These are phyloP conservation scores for Thryonomys swinderianus DNA, from an alignment of 2,113 vertebrate species.

Conservation along the genomic window DNA sequence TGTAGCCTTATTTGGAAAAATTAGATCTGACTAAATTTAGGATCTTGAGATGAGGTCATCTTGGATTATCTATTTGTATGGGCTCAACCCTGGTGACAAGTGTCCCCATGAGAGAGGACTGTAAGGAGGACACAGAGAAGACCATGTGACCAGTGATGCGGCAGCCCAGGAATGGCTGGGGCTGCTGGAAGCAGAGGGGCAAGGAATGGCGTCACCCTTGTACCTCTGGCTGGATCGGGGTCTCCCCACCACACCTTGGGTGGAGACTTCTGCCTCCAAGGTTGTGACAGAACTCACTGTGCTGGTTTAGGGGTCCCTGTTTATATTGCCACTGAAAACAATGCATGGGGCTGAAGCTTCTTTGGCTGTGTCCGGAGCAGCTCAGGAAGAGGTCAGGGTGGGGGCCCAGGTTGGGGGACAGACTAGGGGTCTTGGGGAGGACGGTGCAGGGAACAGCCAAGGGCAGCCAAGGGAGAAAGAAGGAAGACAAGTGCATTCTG, in stretches of 20 bases:
- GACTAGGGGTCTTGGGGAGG: neutral
- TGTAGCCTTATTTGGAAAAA: constrained; percentile 23
- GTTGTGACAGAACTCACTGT: neutral
- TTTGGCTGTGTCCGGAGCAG: neutral
- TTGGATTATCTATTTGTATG: neutral
- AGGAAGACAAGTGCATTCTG: neutral
- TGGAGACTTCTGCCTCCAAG: neutral
- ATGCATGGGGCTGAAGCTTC: neutral
- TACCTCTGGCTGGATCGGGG: neutral
- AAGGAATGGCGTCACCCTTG: too few species aligned
- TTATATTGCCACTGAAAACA: neutral
- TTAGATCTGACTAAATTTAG: neutral
- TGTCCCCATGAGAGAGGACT: neutral
- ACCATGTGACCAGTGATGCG: neutral
- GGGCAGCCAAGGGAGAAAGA: neutral
- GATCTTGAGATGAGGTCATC: neutral
- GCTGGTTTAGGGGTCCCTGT: neutral
- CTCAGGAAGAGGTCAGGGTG: neutral
- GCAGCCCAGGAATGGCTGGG: neutral
- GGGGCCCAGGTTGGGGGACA: neutral
- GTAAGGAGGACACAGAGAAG: neutral
- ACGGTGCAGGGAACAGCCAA: neutral
- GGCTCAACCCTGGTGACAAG: neutral
- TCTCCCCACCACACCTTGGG: neutral
- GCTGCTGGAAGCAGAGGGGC: neutral